Conservation (phyloP, 2,888 invertebrate genomes). For the Volucella bombylans region DNA sequence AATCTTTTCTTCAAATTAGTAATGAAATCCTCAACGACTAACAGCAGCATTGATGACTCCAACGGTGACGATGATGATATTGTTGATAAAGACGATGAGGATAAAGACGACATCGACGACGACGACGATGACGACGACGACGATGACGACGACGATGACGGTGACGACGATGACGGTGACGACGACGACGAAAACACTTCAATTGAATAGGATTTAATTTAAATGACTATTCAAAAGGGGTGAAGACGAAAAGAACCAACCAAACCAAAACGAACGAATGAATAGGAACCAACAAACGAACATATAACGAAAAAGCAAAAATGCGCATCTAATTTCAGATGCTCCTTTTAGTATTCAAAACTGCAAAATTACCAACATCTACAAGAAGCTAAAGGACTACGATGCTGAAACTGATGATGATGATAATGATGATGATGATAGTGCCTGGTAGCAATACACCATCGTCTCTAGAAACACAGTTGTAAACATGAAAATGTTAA, state of each 20-base stretch:
- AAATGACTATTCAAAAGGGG: conserved; percentile 62
- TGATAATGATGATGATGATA: too few species aligned
- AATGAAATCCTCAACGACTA: conserved; percentile 37
- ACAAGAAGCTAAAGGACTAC: not conserved
- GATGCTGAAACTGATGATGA: too few species aligned
- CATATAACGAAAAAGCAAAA: conserved; percentile 37
- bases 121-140: not conserved
- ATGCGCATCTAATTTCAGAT: conserved; percentile 56
- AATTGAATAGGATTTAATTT: conserved; percentile 69
- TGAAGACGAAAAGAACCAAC: conserved; percentile 39
- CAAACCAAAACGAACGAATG: conserved; percentile 27
- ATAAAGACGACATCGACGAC: not conserved
- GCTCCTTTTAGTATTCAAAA: conserved; percentile 29
- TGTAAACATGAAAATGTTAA: conserved; percentile 68
- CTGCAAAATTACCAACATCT: not conserved
- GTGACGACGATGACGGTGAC: conserved; percentile 3
- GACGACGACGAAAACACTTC: conserved; percentile 40
- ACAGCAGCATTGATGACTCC: too few species aligned
- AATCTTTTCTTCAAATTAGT: conserved; percentile 31
- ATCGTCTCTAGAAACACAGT: conserved; percentile 22
- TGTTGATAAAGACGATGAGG: not conserved
- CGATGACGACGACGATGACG: not conserved
- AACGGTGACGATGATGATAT: conserved; percentile 8
- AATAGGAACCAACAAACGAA: not conserved
- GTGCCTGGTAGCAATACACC: not conserved